Percentiles rank a stretch among this genome's conserved stretches.
Evolutionary conservation across 2,888 invertebrate species (phyloP).

Genomic region (Brenthis daphne): DNA sequence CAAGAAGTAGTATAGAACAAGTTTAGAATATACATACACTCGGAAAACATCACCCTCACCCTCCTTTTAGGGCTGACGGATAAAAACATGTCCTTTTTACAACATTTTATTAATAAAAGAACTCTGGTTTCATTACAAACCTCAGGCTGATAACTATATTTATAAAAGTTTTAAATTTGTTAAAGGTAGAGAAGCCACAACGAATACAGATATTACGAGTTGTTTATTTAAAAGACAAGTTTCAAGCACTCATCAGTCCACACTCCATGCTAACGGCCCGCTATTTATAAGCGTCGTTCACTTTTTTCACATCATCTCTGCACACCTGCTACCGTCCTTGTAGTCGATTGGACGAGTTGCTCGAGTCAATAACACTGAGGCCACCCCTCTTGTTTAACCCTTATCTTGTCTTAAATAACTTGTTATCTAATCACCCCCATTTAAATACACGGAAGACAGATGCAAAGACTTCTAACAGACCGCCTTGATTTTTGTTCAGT

Average conservation of each 20-base stretch:
- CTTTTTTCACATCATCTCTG: conserved; percentile 52
- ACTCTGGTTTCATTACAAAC: no score
- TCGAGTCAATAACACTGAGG: conserved; percentile 70
- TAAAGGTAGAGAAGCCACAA: conserved; percentile 1
- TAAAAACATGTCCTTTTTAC: no score
- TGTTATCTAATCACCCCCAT: conserved; percentile 39
- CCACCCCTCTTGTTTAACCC: conserved; percentile 70
- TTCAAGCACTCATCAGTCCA: conserved; percentile 23
- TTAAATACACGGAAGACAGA: conserved; percentile 34
- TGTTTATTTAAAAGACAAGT: conserved; percentile 38
- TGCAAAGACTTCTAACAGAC: conserved; percentile 16
- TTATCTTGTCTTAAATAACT: conserved; percentile 53
- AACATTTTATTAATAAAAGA: no score
- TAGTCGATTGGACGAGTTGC: conserved; percentile 61
- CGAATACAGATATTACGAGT: conserved; percentile 10
- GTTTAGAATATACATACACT: no score
- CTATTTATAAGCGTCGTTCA: conserved; percentile 73
- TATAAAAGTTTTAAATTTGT: conserved; percentile 1
- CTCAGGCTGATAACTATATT: conserved; percentile 8
- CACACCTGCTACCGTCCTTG: conserved; percentile 60
- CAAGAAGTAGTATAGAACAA: no score
- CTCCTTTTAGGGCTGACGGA: no score
- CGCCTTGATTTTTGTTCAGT: neutral
- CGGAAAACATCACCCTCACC: no score
- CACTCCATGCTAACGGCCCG: conserved; percentile 47